phyloP scores from a whole-genome alignment of 2,113 vertebrate genomes.

The Hypocryptadius cinnamomeus region DNA sequence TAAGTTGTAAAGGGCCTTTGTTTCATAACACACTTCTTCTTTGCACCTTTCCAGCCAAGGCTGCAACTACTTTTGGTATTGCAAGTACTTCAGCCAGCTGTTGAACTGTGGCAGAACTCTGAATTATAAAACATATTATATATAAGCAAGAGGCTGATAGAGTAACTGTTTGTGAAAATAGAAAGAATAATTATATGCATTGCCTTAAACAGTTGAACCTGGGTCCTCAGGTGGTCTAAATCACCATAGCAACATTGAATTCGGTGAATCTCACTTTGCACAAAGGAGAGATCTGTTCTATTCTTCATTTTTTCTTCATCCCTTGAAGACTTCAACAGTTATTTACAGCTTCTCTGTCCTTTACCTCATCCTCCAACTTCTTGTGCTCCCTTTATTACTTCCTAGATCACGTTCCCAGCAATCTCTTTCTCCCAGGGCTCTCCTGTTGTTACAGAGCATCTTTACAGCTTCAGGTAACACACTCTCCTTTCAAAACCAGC shows the following conservation, averaged over 20 bases:
- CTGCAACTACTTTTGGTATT: neutral
- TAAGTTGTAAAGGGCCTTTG: neutral
- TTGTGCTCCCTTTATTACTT: neutral
- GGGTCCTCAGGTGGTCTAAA: constrained; percentile 14
- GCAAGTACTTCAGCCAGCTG: neutral
- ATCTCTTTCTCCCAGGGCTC: neutral
- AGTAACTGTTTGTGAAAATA: constrained; percentile 32
- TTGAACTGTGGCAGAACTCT: neutral
- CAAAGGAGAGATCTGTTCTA: neutral
- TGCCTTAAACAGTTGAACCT: constrained; percentile 31
- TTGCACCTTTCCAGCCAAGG: neutral
- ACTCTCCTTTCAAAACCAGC: neutral
- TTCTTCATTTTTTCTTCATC: neutral
- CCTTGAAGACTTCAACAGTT: neutral
- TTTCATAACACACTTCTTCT: neutral
- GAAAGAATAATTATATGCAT: constrained; percentile 28
- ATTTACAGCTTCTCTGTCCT: neutral
- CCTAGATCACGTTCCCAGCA: neutral
- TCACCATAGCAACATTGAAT: constrained; percentile 16
- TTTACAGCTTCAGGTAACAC: neutral
- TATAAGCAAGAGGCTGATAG: neutral
- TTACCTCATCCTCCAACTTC: neutral
- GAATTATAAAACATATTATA: neutral
- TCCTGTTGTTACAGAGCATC: neutral
- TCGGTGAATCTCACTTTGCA: neutral